phyloP scores from a whole-genome alignment of 2,888 invertebrate species.

The Spicauda simplicius region DNA sequence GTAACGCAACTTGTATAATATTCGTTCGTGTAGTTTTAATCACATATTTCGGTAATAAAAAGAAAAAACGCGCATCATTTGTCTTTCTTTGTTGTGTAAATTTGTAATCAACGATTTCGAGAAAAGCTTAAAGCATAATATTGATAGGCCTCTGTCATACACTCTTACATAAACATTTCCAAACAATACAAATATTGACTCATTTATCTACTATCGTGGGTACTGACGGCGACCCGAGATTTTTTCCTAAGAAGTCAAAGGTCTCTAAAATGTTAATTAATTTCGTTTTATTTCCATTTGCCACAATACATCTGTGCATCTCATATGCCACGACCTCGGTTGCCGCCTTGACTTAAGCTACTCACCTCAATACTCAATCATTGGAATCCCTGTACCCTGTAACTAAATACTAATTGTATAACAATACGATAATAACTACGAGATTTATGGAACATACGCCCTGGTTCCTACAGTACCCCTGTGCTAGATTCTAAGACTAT shows the following conservation, averaged over 20 bases:
- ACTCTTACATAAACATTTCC: no score
- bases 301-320: not conserved
- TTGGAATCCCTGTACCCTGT: slow-evolving; percentile 21
- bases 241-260: slow-evolving; percentile 3
- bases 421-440: not conserved
- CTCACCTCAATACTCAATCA: slow-evolving; percentile 31
- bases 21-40: no score
- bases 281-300: slow-evolving; percentile 19
- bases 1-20: no score
- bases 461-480: not conserved
- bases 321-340: slow-evolving; percentile 17
- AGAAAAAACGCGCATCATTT: no score
- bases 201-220: not conserved
- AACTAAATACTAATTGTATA: slow-evolving; percentile 20
- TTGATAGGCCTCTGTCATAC: no score
- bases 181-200: no score
- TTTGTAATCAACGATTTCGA: no score
- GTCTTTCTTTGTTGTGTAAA: no score
- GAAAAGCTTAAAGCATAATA: no score
- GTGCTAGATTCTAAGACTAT: not conserved
- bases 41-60: no score
- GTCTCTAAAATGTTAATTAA: slow-evolving; percentile 23
- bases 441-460: not conserved
- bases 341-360: slow-evolving; percentile 24
- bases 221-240: not conserved